These are phyloP conservation scores for Chelon auratus DNA, from an alignment of 2,797 vertebrate genomes.

Conservation along the genomic window DNA sequence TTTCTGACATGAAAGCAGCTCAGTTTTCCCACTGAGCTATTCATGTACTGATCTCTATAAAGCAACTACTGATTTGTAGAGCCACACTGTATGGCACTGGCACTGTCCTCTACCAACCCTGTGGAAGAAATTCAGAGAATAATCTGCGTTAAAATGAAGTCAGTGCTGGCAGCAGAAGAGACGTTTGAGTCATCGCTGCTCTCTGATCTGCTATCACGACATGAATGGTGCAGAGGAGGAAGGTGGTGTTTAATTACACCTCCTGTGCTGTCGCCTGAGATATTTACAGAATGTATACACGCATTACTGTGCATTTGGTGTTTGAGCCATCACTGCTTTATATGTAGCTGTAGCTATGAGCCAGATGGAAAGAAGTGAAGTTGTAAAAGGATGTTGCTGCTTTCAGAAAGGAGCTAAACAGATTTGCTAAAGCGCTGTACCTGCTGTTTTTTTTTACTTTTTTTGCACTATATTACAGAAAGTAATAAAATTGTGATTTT, in stretches of 20 bases:
- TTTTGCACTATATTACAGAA: not conserved
- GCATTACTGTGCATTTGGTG: constrained; percentile 1
- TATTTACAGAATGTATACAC: constrained; percentile 14
- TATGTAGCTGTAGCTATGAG: constrained; percentile 12
- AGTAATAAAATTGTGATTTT: not conserved
- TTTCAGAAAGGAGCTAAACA: not conserved
- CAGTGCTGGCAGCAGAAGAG: not conserved
- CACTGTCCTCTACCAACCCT: not conserved
- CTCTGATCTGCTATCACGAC: constrained; percentile 12
- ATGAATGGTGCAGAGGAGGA: constrained; percentile 2
- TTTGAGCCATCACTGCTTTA: constrained; percentile 5
- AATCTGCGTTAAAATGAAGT: not conserved
- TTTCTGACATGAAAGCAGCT: not conserved
- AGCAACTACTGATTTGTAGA: constrained; percentile 21
- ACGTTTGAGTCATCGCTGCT: constrained; percentile 29
- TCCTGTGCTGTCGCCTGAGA: constrained; percentile 6
- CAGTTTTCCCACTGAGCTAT: constrained; percentile 11
- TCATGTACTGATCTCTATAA: constrained; percentile 15
- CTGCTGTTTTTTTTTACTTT: not conserved
- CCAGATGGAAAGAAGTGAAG: not conserved
- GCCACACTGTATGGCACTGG: not conserved
- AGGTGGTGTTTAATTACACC: constrained; percentile 21
- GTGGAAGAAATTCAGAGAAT: not conserved
- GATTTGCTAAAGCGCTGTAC: not conserved
- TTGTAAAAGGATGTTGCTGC: not conserved